These are phyloP conservation scores for Malurus splendens DNA, from an alignment of 2,797 vertebrate species.

Conservation along the genomic window DNA sequence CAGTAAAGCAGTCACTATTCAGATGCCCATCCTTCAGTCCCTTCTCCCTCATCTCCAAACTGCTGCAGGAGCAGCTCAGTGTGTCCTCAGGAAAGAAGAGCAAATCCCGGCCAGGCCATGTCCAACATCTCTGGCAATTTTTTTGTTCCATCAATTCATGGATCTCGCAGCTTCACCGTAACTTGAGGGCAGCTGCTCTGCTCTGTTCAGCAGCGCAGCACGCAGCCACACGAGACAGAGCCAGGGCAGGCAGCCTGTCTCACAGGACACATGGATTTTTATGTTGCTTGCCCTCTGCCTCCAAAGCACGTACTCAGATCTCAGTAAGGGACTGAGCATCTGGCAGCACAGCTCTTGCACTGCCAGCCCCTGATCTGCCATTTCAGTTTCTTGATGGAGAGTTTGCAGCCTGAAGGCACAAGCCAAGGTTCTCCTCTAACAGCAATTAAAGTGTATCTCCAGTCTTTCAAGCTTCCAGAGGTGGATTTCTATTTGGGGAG, in stretches of 20 bases:
- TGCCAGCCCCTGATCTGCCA: neutral
- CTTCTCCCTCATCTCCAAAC: neutral
- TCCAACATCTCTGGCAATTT: neutral
- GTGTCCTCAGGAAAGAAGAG: neutral
- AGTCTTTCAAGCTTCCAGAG: constrained; percentile 8
- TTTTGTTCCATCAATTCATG: neutral
- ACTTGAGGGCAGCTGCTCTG: neutral
- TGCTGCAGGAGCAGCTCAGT: neutral
- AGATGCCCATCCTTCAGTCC: neutral
- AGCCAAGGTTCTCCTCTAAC: neutral
- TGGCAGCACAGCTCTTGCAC: neutral
- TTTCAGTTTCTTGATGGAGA: neutral
- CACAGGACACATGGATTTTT: neutral
- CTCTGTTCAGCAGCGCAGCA: neutral
- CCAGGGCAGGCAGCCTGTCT: neutral
- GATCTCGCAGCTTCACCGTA: neutral
- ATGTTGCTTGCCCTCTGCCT: neutral
- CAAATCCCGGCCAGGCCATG: neutral
- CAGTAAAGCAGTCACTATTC: neutral
- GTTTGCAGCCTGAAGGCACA: constrained; percentile 17
- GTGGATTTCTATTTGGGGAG: neutral
- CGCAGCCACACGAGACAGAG: neutral
- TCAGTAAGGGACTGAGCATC: neutral
- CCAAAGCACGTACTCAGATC: neutral
- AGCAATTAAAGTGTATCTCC: neutral